phyloP scores from a whole-genome alignment of 2,113 vertebrate species.

The Pseudopipra pipra region DNA sequence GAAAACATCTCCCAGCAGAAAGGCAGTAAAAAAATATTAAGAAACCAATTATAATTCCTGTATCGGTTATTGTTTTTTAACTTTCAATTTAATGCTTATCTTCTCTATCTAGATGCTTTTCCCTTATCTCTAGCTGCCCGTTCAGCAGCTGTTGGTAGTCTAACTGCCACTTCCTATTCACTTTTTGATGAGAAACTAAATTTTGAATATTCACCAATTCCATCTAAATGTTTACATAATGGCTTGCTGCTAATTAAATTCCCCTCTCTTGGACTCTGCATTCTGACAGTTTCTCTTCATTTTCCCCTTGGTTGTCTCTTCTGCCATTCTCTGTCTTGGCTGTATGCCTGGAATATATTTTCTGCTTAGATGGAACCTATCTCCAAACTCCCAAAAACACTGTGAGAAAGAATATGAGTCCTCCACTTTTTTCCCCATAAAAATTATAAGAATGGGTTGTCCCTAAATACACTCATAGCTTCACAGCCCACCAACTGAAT shows the following conservation, averaged over 20 bases:
- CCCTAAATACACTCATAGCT: neutral
- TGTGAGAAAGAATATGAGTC: neutral
- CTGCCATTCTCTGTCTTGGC: neutral
- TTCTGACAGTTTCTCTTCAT: neutral
- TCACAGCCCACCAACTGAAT: neutral
- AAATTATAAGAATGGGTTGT: neutral
- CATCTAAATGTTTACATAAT: constrained; percentile 25
- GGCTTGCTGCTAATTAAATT: constrained; percentile 22
- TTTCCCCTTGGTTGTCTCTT: neutral
- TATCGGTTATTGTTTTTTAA: neutral
- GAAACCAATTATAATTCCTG: neutral
- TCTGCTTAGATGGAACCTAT: neutral
- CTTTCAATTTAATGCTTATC: constrained; percentile 24
- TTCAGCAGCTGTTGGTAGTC: constrained; percentile 39
- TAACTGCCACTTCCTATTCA: constrained; percentile 9
- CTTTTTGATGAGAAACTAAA: constrained; percentile 21
- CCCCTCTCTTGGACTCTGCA: neutral
- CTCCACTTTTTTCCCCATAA: neutral
- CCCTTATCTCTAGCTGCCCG: neutral
- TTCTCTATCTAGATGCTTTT: constrained; percentile 7
- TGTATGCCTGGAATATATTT: constrained; percentile 4
- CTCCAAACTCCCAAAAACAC: neutral
- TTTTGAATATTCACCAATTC: constrained; percentile 20
- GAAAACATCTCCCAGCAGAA: neutral
- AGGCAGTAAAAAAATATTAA: neutral